phyloP scores from a whole-genome alignment of 1,140 invertebrate species.

The Bombus ignitus region DNA sequence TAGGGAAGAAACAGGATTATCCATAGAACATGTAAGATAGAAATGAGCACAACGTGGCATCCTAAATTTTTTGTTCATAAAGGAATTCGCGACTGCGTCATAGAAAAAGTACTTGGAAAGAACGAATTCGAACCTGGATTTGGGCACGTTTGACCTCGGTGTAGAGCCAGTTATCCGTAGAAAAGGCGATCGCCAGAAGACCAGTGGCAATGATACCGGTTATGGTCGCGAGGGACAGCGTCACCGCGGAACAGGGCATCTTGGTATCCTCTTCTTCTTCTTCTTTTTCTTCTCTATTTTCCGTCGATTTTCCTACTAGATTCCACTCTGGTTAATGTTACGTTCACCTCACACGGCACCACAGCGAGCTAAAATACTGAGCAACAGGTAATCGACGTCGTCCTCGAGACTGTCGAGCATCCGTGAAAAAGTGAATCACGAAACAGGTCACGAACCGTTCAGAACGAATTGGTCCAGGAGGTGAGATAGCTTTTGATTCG shows the following conservation, averaged over 20 bases:
- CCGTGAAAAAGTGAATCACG: constrained; percentile 39
- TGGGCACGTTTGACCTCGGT: constrained; percentile 93
- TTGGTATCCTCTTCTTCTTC: constrained; percentile 73
- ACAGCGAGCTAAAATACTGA: constrained; percentile 42
- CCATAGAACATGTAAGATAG: background rate
- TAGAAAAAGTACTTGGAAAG: background rate
- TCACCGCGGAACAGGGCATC: constrained; percentile 97
- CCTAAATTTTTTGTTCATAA: background rate
- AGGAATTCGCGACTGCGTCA: background rate
- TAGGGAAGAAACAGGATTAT: constrained; percentile 18
- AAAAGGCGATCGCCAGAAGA: constrained; percentile 95
- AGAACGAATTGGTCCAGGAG: constrained; percentile 17
- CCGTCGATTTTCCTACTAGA: background rate
- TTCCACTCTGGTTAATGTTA: constrained; percentile 36
- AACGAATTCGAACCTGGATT: constrained; percentile 88
- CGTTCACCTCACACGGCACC: constrained; percentile 56
- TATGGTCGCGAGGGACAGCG: constrained; percentile 96
- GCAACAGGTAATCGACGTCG: constrained; percentile 38
- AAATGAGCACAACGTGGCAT: constrained; percentile 31
- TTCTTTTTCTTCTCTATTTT: constrained; percentile 13
- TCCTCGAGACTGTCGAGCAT: constrained; percentile 27
- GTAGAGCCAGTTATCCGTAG: constrained; percentile 97
- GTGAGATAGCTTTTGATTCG: background rate
- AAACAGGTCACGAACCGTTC: constrained; percentile 39
- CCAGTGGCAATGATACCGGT: constrained; percentile 95